Evolutionary conservation across 1,140 invertebrate species (phyloP), one percentile per base, ranked within the genome.

Genomic region (Neodiprion virginianus): DNA sequence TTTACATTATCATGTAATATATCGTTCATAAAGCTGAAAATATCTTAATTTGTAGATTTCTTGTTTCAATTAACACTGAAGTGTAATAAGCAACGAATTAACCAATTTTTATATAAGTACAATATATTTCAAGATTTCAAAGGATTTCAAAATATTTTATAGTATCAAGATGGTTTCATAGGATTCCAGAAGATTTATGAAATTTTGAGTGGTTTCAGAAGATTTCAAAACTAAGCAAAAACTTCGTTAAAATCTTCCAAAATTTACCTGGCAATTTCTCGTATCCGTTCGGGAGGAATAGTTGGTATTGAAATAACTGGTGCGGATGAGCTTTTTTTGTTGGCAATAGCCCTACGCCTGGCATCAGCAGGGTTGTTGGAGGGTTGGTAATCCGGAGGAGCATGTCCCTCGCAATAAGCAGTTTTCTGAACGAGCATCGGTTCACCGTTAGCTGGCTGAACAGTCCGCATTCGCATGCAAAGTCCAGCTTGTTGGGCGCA

Each of bases 401-500:
- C 96, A 86, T 99, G 98, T 7, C 95, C 92, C 87, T 99, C 96
- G 86, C 98, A 99, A 84, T 95, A 99, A 12, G 98, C 98, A 77
- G 96, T 97, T 87, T 99, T 99, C 78, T 97, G 94, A 0, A 99
- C 97, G 77, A 95, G 92, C 82, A 94, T 93, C 1, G 94, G 92
- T 82, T 93, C 90, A 2, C 92, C 89, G 70, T 93, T 92, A 0
- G 89, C 85, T 47, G 95, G 94, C 82, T 93, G 92, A 0, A 97
- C 93, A 1, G 96, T 97, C 83, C 99, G 95, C 93, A 99, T 98
- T 85, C 97, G 95, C 98, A 99, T 99, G 79, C 94, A 92, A 0
- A 97, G 89, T 72, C 98, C 97, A 69, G 97, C 97, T 86, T 98
- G 96, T 86, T 99, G 98, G 0, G 98, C 98, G 89, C 98, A 99